A percentile compares a stretch with the other conserved stretches of the same genome.
Evolutionary conservation across 1,140 invertebrate species (phyloP).

Genomic region (Eurosta solidaginis): DNA sequence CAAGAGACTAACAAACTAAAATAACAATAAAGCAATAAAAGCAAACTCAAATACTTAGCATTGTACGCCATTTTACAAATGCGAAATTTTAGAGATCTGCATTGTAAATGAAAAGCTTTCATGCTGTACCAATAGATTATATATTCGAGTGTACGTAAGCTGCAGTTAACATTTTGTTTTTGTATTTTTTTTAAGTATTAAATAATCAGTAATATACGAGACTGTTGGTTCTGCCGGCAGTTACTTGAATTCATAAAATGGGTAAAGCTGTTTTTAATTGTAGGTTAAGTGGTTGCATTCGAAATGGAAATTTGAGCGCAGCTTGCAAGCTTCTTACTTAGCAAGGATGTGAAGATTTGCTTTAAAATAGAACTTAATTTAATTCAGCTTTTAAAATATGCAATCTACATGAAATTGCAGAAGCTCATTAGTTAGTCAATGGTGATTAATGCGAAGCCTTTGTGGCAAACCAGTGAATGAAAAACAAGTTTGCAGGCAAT

Average conservation of each 20-base stretch:
- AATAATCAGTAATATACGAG: neutral
- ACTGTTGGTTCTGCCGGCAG: neutral
- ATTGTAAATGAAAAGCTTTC: conserved; percentile 15
- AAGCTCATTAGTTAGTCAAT: too few relatives aligned
- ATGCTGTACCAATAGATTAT: conserved; percentile 8
- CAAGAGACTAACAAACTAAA: neutral
- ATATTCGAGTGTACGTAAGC: neutral
- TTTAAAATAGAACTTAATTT: too few relatives aligned
- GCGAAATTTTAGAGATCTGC: neutral
- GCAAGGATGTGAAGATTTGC: too few relatives aligned
- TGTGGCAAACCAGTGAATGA: too few relatives aligned
- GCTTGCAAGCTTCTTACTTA: too few relatives aligned
- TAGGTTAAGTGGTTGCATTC: too few relatives aligned
- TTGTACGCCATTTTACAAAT: neutral
- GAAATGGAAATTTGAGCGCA: too few relatives aligned
- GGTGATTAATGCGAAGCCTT: too few relatives aligned
- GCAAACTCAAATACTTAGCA: neutral
- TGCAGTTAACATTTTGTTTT: conserved; percentile 12
- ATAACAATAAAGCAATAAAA: too few relatives aligned
- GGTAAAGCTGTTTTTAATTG: neutral
- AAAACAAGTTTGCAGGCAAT: too few relatives aligned
- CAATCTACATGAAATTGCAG: too few relatives aligned
- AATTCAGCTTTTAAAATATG: too few relatives aligned
- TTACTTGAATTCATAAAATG: neutral
- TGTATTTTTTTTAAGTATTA: neutral